Percentiles rank a stretch among this genome's conserved stretches.
These are phyloP conservation scores for Cebidichthys violaceus DNA, from an alignment of 2,113 vertebrate species.

Conservation along the genomic window DNA sequence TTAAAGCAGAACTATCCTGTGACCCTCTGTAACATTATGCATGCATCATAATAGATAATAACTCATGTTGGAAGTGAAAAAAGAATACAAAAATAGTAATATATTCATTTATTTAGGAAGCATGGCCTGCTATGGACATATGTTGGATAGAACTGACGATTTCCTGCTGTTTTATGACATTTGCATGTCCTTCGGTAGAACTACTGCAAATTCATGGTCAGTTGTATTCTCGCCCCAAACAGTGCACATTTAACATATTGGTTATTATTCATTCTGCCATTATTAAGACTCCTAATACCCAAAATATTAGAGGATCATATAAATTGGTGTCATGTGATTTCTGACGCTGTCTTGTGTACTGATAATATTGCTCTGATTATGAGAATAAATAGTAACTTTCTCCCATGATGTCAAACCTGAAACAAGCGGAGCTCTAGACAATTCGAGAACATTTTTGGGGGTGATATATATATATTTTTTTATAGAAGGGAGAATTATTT, in stretches of 20 bases:
- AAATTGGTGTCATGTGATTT: not conserved
- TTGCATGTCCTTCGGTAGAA: constrained; percentile 39
- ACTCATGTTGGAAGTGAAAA: constrained; percentile 54
- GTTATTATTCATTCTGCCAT: constrained; percentile 2
- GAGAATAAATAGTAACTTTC: not conserved
- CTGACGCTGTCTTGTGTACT: not conserved
- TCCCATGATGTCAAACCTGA: constrained; percentile 1
- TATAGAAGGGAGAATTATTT: not conserved
- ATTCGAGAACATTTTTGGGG: not conserved
- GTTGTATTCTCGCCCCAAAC: constrained; percentile 15
- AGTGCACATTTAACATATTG: constrained; percentile 16
- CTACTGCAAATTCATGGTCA: constrained; percentile 49
- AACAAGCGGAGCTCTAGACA: not conserved
- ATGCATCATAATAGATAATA: constrained; percentile 76
- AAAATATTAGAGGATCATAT: constrained; percentile 11
- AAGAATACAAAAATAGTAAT: constrained; percentile 62
- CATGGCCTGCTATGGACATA: constrained; percentile 57
- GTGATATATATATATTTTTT: not conserved
- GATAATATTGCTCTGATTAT: constrained; percentile 13
- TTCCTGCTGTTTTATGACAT: constrained; percentile 70
- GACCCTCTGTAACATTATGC: constrained; percentile 66
- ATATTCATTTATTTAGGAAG: constrained; percentile 73
- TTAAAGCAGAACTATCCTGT: constrained; percentile 74
- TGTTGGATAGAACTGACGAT: constrained; percentile 53
- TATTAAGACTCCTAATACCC: not conserved